Evolutionary conservation across 2,113 vertebrate species (phyloP).

Genomic region (Saimiri boliviensis): DNA sequence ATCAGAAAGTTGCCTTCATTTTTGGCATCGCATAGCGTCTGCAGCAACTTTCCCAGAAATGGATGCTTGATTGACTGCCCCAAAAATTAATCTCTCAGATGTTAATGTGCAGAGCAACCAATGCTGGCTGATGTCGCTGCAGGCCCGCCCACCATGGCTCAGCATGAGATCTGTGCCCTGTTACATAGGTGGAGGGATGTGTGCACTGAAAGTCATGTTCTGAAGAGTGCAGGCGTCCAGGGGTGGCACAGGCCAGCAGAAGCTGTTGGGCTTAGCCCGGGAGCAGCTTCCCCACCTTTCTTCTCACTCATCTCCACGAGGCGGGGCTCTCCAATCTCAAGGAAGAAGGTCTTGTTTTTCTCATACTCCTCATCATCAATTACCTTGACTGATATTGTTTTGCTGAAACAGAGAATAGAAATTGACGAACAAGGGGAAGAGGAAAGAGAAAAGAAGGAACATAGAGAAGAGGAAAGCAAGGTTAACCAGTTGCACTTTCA

Average conservation of each 20-base stretch:
- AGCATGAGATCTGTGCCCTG: slow-evolving; percentile 74
- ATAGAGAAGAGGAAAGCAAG: slow-evolving; percentile 66
- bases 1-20: background rate
- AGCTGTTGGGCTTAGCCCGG: slow-evolving; percentile 81
- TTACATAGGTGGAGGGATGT: slow-evolving; percentile 81
- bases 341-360: slow-evolving; percentile 99
- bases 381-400: slow-evolving; percentile 96
- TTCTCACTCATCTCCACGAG: slow-evolving; percentile 99
- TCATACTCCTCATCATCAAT: slow-evolving; percentile 99
- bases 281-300: slow-evolving; percentile 94
- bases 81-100: background rate
- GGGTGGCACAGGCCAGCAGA: slow-evolving; percentile 85
- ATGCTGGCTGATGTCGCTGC: background rate
- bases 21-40: background rate
- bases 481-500: slow-evolving; percentile 42
- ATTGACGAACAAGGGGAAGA: slow-evolving; percentile 78
- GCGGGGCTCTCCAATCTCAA: slow-evolving; percentile 95
- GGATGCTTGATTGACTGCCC: background rate
- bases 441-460: slow-evolving; percentile 68
- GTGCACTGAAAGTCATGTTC: slow-evolving; percentile 74
- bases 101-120: background rate
- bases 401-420: slow-evolving; percentile 93
- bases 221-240: slow-evolving; percentile 83
- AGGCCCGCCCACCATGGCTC: background rate
- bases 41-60: background rate